phyloP scores from a whole-genome alignment of 2,797 vertebrate genomes.

The Gymnopithys bicolor region DNA sequence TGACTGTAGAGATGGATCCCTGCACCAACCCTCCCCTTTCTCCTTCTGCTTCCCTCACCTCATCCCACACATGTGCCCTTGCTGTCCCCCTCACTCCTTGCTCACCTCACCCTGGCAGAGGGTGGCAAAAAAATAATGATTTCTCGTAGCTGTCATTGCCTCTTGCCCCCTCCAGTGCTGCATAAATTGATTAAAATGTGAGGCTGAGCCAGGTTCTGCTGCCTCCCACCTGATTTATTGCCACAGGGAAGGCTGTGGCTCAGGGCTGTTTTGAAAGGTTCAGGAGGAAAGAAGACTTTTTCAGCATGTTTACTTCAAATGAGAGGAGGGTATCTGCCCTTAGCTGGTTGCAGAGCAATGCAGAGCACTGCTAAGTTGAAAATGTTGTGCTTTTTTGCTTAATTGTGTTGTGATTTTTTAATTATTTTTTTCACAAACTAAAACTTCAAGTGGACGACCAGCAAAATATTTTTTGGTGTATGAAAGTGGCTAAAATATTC shows the following conservation, averaged over 20 bases:
- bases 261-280: background rate
- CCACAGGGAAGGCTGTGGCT: background rate
- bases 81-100: background rate
- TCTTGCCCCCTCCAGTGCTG: background rate
- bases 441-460: background rate
- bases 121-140: accelerated
- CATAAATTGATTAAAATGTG: background rate
- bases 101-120: background rate
- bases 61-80: accelerated
- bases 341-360: background rate
- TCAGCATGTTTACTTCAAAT: background rate
- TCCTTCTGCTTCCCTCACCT: background rate
- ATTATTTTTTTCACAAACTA: accelerated
- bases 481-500: background rate
- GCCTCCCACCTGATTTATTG: background rate
- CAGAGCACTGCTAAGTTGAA: background rate
- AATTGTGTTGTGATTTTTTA: background rate
- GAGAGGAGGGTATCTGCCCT: background rate
- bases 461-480: background rate
- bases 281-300: background rate
- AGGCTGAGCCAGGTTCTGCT: background rate
- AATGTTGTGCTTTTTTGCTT: background rate
- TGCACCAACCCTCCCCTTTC: background rate
- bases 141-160: background rate
- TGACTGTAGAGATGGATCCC: background rate